Percentiles rank a stretch among this genome's conserved stretches.
phyloP scores from a whole-genome alignment of 2,113 vertebrate species.

The Crotalus horridus region DNA sequence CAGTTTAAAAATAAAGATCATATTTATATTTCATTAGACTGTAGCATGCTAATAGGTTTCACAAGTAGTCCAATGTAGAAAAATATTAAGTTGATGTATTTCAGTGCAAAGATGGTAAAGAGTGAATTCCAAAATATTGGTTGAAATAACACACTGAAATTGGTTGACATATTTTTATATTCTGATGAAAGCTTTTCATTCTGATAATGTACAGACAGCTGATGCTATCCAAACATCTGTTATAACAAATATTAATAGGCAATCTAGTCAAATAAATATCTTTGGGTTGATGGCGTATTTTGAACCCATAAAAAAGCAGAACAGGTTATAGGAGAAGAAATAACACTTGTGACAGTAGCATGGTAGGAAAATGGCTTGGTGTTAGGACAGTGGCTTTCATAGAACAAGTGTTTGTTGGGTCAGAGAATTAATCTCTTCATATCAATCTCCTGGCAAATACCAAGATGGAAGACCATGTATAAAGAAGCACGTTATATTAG shows the following conservation, averaged over 20 bases:
- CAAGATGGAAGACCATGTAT: background rate
- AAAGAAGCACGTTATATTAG: background rate
- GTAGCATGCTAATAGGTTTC: slow-evolving; percentile 46
- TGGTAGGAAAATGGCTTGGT: background rate
- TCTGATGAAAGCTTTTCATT: slow-evolving; percentile 54
- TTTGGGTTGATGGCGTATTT: slow-evolving; percentile 31
- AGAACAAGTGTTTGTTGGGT: background rate
- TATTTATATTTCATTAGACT: slow-evolving; percentile 54
- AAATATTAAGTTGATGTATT: slow-evolving; percentile 50
- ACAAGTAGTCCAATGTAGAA: slow-evolving; percentile 35
- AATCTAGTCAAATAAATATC: slow-evolving; percentile 36
- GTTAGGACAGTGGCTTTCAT: background rate
- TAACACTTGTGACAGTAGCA: background rate
- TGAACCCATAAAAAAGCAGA: slow-evolving; percentile 5
- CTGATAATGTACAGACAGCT: slow-evolving; percentile 61
- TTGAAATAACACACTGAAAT: slow-evolving; percentile 59
- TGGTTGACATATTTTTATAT: slow-evolving; percentile 49
- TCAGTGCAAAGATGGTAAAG: slow-evolving; percentile 40
- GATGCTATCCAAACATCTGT: slow-evolving; percentile 35
- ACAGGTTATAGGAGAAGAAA: slow-evolving; percentile 5
- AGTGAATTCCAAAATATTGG: slow-evolving; percentile 48
- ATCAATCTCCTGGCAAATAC: background rate
- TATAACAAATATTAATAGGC: slow-evolving; percentile 29
- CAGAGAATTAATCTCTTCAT: background rate
- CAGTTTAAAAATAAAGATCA: background rate